Evolutionary conservation across 2,888 invertebrate genomes (phyloP).

Genomic region (Dendrolimus pini): DNA sequence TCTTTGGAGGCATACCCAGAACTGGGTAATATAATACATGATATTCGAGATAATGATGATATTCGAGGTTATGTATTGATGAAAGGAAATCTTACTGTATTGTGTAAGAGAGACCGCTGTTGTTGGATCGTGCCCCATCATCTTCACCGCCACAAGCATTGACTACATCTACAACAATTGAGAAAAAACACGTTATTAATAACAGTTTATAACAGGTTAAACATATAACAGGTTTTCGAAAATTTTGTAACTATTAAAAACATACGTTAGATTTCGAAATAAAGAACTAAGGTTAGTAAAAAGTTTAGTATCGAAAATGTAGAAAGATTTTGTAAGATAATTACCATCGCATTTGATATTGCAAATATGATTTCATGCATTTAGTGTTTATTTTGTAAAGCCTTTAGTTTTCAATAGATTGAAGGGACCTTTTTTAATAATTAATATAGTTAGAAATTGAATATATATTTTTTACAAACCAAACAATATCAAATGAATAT

Average conservation of each 20-base stretch:
- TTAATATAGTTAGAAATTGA: no score
- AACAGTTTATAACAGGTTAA: constrained; percentile 7
- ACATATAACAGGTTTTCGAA: neutral
- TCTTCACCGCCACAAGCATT: constrained; percentile 91
- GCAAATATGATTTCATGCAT: no score
- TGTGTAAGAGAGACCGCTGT: constrained; percentile 75
- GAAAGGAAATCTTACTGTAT: constrained; percentile 64
- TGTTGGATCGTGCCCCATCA: constrained; percentile 79
- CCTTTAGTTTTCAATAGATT: no score
- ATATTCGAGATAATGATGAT: constrained; percentile 9
- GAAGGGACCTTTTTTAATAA: no score
- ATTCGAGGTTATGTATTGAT: constrained; percentile 10
- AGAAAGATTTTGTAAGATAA: no score
- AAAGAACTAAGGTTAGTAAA: neutral
- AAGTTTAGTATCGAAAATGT: no score
- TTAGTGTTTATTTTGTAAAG: no score
- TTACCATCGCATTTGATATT: no score
- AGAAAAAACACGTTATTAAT: constrained; percentile 62
- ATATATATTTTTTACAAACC: no score
- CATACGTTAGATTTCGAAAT: neutral
- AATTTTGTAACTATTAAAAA: neutral
- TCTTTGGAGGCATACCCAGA: no score
- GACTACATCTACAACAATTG: constrained; percentile 89
- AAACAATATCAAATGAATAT: no score
- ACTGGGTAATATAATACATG: no score